Evolutionary conservation across 2,113 vertebrate genomes (phyloP), one percentile per base, ranked within the genome.

Genomic region (Machaerirhynchus nigripectus): DNA sequence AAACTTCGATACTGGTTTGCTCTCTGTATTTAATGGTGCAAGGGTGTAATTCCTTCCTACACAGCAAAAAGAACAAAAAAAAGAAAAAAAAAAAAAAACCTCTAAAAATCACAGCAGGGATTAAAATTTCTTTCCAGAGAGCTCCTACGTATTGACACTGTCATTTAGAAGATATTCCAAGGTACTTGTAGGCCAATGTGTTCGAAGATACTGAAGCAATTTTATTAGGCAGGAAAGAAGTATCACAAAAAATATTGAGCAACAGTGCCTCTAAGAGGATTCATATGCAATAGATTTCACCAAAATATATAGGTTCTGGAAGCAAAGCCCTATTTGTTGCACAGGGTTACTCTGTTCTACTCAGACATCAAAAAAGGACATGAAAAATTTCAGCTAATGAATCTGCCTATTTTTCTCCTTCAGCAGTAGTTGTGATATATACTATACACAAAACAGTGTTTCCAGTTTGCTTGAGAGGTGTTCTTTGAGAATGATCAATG

Each of bases 211-310:
- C 9, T 28, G 27, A 75, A 68, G 27, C 15, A 81, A 86, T 76
- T 90, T 69, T 67, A 52, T 70, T 71, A 94, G 56, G 52, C 13
- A 79, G 24, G 21, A 78, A 89, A 86, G 28, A 96, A 64, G 8
- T 47, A 71, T 68, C 26, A 82, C 18, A 84, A 93, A 89, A 93
- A 78, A 20, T 49, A 87, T 65, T 91, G 67, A 87, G 39, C 94
- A 95, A 93, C 96, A 93, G 89, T 91, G 87, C 94, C 91, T 97
- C 87, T 95, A 89, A 87, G 84, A 93, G 91, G 91, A 85, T 82
- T 96, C 6, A 46, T 49, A 53, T 14, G 84, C 81, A 94, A 79
- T 87, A 87, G 37, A 75, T 82, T 84, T 56, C 61, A 59, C 21
- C 40, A 53, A 85, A 78, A 87, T 57, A 31, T 26, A 12, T 30